Evolutionary conservation across 2,888 invertebrate genomes (phyloP).

Genomic region (Phrixothrix hirtus): DNA sequence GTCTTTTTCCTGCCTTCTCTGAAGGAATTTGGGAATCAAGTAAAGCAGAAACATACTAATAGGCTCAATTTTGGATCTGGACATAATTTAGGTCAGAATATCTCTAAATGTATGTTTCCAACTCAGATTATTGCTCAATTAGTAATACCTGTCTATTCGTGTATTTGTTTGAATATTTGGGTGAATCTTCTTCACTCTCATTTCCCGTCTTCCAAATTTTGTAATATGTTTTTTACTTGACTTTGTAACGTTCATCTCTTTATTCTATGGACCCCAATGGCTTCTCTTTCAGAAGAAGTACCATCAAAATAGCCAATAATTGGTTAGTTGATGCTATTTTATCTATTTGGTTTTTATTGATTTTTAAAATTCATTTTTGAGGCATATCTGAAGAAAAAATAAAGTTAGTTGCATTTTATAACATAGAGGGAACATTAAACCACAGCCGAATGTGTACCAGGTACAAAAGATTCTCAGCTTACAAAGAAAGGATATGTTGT

Average conservation of each 20-base stretch:
- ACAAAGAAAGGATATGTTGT: too few species aligned
- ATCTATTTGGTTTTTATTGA: constrained; percentile 11
- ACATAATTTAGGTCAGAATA: constrained; percentile 20
- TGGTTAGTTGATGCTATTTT: constrained; percentile 7
- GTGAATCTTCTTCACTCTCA: constrained; percentile 9
- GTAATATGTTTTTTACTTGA: constrained; percentile 1
- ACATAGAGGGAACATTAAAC: neutral
- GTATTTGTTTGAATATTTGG: constrained; percentile 17
- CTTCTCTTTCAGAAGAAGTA: constrained; percentile 20
- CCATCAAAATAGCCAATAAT: constrained; percentile 18
- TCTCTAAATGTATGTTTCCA: constrained; percentile 15
- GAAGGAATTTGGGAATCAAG: constrained; percentile 17
- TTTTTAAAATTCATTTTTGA: constrained; percentile 24
- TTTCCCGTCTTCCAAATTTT: constrained; percentile 13
- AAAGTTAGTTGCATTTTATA: neutral
- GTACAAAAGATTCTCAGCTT: too few species aligned
- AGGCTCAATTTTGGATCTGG: constrained; percentile 17
- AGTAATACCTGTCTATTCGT: constrained; percentile 15
- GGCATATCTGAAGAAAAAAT: too few species aligned
- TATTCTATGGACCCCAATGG: constrained; percentile 8
- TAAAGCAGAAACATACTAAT: constrained; percentile 20
- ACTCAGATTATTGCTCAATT: constrained; percentile 7
- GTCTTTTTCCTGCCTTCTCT: neutral
- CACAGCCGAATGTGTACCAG: neutral
- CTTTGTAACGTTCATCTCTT: constrained; percentile 7